A percentile compares a stretch with the other conserved stretches of the same genome.
Evolutionary conservation across 2,797 vertebrate genomes (phyloP).

Genomic region (Dallia pectoralis): DNA sequence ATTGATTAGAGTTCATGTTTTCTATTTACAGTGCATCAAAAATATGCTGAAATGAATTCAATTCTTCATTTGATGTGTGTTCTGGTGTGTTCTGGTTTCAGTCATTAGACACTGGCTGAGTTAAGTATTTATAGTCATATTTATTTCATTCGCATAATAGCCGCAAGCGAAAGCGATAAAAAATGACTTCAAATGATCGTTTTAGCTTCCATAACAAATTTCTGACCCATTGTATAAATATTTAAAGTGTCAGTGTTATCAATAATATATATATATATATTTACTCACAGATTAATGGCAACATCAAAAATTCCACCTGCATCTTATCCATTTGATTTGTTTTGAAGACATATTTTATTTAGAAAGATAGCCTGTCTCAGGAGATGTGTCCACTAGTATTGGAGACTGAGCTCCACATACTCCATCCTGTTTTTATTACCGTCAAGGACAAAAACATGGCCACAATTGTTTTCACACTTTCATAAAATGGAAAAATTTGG

Average conservation of each 20-base stretch:
- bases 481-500: neutral
- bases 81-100: neutral
- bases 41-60: slow-evolving; percentile 2
- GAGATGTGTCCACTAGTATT: neutral
- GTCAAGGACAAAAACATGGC: neutral
- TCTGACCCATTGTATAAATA: neutral
- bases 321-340: neutral
- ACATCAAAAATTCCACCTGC: neutral
- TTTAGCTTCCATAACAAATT: neutral
- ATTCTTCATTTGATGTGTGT: neutral
- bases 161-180: neutral
- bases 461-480: neutral
- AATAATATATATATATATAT: no score
- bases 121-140: no score
- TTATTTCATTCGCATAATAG: neutral
- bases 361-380: no score
- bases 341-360: neutral
- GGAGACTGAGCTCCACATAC: neutral
- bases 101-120: neutral
- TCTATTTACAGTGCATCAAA: neutral
- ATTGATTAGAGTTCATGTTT: slow-evolving; percentile 2
- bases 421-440: neutral
- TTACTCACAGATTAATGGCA: neutral
- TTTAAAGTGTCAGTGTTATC: neutral
- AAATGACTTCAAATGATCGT: neutral